phyloP scores from a whole-genome alignment of 2,113 vertebrate species.

The Hepsetus odoe region DNA sequence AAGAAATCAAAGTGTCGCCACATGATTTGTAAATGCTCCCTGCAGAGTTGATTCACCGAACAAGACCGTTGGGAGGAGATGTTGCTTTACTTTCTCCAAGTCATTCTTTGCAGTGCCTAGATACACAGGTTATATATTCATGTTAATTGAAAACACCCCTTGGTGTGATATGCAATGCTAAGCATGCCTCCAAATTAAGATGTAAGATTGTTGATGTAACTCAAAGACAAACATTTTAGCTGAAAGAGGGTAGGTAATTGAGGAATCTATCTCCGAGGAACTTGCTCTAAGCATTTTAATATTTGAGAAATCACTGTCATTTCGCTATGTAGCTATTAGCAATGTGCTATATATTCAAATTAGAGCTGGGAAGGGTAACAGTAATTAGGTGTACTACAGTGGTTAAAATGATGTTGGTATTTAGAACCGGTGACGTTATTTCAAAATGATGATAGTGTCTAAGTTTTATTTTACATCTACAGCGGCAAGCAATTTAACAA shows the following conservation, averaged over 20 bases:
- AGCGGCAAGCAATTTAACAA: too few relatives aligned
- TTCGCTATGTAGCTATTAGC: too few relatives aligned
- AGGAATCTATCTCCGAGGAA: neutral
- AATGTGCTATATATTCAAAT: too few relatives aligned
- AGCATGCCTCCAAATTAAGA: neutral
- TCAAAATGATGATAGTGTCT: too few relatives aligned
- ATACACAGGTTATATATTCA: constrained; percentile 63
- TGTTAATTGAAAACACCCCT: constrained; percentile 51
- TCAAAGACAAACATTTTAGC: neutral
- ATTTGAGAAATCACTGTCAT: neutral
- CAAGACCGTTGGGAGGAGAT: constrained; percentile 53
- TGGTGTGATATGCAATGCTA: neutral
- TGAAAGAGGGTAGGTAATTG: neutral
- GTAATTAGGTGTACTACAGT: too few relatives aligned
- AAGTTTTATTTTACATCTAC: too few relatives aligned
- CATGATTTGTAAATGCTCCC: constrained; percentile 63
- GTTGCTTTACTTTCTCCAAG: constrained; percentile 51
- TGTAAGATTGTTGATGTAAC: neutral
- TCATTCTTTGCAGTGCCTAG: constrained; percentile 53
- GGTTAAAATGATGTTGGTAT: too few relatives aligned
- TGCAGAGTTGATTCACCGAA: constrained; percentile 59
- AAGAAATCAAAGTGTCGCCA: constrained; percentile 26
- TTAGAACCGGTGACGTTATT: too few relatives aligned
- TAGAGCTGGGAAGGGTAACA: too few relatives aligned
- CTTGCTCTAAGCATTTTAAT: neutral